phyloP scores from a whole-genome alignment of 2,888 invertebrate species.

The Apamea sordens region DNA sequence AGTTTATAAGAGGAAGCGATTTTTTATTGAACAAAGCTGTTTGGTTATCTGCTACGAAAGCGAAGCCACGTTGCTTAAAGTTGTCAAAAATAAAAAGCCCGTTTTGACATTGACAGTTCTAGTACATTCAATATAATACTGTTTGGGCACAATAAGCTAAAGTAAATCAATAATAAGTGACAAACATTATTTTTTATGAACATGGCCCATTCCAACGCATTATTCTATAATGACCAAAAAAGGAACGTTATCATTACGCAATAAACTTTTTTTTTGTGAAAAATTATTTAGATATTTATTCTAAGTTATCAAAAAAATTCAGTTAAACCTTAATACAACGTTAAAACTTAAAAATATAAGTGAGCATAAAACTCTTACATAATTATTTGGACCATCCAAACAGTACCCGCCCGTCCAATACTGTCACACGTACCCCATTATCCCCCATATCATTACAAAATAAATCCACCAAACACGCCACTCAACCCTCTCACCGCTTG shows the following conservation, averaged over 20 bases:
- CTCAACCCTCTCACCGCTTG: conserved; percentile 36
- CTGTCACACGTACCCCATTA: neutral
- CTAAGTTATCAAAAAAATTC: neutral
- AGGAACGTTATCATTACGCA: neutral
- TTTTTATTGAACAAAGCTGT: neutral
- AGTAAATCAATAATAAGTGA: neutral
- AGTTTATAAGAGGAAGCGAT: conserved; percentile 43
- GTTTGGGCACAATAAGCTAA: no score
- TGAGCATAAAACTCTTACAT: neutral
- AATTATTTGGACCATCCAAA: neutral
- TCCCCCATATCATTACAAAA: conserved; percentile 13
- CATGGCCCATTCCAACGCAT: neutral
- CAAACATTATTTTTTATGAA: neutral
- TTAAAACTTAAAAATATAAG: neutral
- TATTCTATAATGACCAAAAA: neutral
- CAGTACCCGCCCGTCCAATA: neutral
- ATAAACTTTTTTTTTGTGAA: no score
- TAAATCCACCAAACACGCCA: conserved; percentile 32
- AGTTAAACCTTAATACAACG: no score
- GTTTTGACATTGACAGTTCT: no score
- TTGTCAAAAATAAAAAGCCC: no score
- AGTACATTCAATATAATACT: no score
- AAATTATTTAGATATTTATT: no score
- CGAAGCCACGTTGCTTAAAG: no score
- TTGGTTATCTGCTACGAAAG: neutral